Percentiles rank a stretch among this genome's conserved stretches.
phyloP scores from a whole-genome alignment of 1,140 invertebrate genomes.

The Littorina saxatilis region DNA sequence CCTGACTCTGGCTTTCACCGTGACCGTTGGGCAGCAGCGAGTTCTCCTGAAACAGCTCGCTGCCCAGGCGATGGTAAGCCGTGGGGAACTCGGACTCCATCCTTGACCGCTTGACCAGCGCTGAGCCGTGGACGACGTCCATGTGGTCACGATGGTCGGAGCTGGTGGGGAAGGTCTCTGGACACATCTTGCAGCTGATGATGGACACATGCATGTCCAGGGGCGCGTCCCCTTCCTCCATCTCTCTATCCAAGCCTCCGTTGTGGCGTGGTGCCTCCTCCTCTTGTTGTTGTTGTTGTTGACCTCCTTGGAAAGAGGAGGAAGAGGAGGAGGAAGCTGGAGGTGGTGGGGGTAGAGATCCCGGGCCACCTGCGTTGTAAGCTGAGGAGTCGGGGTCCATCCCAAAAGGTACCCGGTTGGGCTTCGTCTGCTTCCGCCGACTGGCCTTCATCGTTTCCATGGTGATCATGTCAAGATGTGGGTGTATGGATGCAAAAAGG shows the following conservation, averaged over 20 bases:
- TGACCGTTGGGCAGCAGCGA: slow-evolving; percentile 89
- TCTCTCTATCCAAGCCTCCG: not conserved
- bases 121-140: slow-evolving; percentile 36
- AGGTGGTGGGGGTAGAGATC: too few species aligned
- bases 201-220: slow-evolving; percentile 48
- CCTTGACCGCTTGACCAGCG: slow-evolving; percentile 35
- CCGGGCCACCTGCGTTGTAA: slow-evolving; percentile 31
- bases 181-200: slow-evolving; percentile 44
- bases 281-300: too few species aligned
- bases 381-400: slow-evolving; percentile 35
- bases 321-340: not conserved
- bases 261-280: slow-evolving; percentile 19
- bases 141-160: slow-evolving; percentile 42
- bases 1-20: slow-evolving; percentile 89
- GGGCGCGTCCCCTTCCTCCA: slow-evolving; percentile 48
- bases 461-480: slow-evolving; percentile 29
- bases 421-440: slow-evolving; percentile 74
- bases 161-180: slow-evolving; percentile 47
- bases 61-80: slow-evolving; percentile 71
- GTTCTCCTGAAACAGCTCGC: slow-evolving; percentile 69
- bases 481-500: too few species aligned
- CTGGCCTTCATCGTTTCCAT: slow-evolving; percentile 67
- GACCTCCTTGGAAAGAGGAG: slow-evolving; percentile 1
- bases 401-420: slow-evolving; percentile 69
- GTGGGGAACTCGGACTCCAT: slow-evolving; percentile 66